Base-by-base conservation (phyloP, 2,797 vertebrate species). In the Danio albolineatus region DNA sequence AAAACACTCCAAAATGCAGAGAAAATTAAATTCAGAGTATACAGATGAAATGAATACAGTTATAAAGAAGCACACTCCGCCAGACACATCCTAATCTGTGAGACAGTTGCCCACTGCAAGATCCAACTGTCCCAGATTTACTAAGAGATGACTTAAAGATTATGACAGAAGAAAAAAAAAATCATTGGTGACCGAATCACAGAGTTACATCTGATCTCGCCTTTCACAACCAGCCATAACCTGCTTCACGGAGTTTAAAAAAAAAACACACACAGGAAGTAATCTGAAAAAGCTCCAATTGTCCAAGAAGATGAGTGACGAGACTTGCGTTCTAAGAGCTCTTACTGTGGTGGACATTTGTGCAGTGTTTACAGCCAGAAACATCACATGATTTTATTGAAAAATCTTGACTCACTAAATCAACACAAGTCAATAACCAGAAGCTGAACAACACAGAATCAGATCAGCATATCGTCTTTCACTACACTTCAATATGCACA, bases 51-150 rank as follows among this genome's bases (percentile, higher is more conserved):
- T 53, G 1, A 7, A 43, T n/a, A 53, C 59, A 43, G 48, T 39
- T 51, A 28, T n/a, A 62, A 74, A 48, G 59, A 14, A 65, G 54
- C 19, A 56, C 19, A 60, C 9, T 17, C 39, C 46, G 51, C 38
- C 8, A 1, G 14, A 13, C 6, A 5, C 12, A 67, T 38, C 53
- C 56, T 77, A 77, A 67, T 77, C 61, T 76, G 36, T 62, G 59
- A 21, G 60, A 76, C 60, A 76, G 64, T 14, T 57, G 13, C 49
- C 49, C 49, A 21, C 61, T 28, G 16, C 14, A 46, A 57, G 44
- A 56, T 46, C 51, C 74, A 77, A 59, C 41, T 59, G 75, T 21
- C 28, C 75, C n/a, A 59, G 41, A 78, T 59, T 38, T 69, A 69
- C 64, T 28, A 17, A 66, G 10, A 66, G 19, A 67, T 57, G 19